phyloP scores from a whole-genome alignment of 2,797 vertebrate genomes.

The Apodemus agrarius region DNA sequence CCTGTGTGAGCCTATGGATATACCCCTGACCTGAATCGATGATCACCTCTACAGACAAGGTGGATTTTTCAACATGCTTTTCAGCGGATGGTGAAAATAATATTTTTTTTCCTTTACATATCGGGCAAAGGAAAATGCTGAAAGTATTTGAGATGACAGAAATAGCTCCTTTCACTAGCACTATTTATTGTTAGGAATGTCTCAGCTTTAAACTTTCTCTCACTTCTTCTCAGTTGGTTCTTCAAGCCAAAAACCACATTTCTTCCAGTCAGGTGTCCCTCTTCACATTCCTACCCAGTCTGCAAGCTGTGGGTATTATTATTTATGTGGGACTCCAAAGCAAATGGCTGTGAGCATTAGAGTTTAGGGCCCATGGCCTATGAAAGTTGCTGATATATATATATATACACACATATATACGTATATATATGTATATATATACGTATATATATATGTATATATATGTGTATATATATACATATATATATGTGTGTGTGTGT shows the following conservation, averaged over 20 bases:
- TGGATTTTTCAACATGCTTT: not conserved
- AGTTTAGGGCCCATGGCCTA: not conserved
- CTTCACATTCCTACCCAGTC: fast-evolving
- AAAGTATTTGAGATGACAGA: not conserved
- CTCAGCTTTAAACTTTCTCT: not conserved
- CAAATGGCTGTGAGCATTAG: not conserved
- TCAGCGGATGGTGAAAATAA: not conserved
- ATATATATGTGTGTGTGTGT: too few species aligned
- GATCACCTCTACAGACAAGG: not conserved
- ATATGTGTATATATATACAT: too few species aligned
- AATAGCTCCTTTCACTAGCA: not conserved
- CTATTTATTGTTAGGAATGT: not conserved
- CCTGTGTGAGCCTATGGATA: not conserved
- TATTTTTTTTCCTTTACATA: not conserved
- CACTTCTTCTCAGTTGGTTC: not conserved
- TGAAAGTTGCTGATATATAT: not conserved
- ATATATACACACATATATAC: too few species aligned
- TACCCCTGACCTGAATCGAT: not conserved
- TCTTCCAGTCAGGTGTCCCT: not conserved
- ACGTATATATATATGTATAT: too few species aligned
- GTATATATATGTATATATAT: too few species aligned
- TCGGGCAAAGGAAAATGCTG: not conserved
- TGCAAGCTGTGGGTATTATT: not conserved
- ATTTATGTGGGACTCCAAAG: not conserved
- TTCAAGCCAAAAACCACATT: not conserved